phyloP scores from a whole-genome alignment of 2,888 invertebrate genomes.

The Scaptomyza reducta region DNA sequence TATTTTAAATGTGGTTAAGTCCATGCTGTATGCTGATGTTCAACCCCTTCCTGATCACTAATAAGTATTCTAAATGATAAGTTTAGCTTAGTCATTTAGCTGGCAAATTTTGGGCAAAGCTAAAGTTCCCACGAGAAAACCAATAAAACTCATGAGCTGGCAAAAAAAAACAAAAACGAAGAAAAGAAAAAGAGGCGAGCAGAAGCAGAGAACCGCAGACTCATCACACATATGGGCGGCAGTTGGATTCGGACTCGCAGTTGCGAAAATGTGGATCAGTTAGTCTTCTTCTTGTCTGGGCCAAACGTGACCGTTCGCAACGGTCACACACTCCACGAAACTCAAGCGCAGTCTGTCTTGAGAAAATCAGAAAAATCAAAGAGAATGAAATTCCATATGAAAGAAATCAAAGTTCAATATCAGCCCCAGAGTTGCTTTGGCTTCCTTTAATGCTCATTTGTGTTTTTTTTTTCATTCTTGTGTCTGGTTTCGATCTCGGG shows the following conservation, averaged over 20 bases:
- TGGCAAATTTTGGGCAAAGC: conserved; percentile 52
- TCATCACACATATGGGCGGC: conserved; percentile 60
- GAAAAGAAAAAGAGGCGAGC: background rate
- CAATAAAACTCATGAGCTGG: conserved; percentile 65
- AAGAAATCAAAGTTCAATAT: conserved; percentile 72
- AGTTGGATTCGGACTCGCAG: conserved; percentile 28
- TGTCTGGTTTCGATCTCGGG: conserved; percentile 48
- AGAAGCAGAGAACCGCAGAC: conserved; percentile 30
- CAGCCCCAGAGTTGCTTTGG: conserved; percentile 66
- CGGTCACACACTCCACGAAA: conserved; percentile 32
- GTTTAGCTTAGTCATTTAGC: conserved; percentile 40
- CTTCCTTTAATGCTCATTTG: conserved; percentile 38
- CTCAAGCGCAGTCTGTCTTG: conserved; percentile 48
- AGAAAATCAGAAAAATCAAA: conserved; percentile 49
- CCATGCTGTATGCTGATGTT: conserved; percentile 16
- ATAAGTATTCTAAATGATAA: conserved; percentile 36
- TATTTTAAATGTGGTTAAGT: conserved; percentile 30
- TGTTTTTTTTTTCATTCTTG: conserved; percentile 18
- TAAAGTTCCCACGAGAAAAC: conserved; percentile 66
- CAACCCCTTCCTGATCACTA: conserved; percentile 2
- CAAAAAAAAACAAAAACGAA: conserved; percentile 27
- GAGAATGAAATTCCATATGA: conserved; percentile 61
- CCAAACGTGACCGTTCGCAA: conserved; percentile 42
- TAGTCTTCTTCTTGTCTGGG: conserved; percentile 30
- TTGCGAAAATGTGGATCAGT: conserved; percentile 56